Percentiles rank a stretch among this genome's conserved stretches.
Conservation (phyloP, 2,113 vertebrate genomes). For the Tyrannus savana region DNA sequence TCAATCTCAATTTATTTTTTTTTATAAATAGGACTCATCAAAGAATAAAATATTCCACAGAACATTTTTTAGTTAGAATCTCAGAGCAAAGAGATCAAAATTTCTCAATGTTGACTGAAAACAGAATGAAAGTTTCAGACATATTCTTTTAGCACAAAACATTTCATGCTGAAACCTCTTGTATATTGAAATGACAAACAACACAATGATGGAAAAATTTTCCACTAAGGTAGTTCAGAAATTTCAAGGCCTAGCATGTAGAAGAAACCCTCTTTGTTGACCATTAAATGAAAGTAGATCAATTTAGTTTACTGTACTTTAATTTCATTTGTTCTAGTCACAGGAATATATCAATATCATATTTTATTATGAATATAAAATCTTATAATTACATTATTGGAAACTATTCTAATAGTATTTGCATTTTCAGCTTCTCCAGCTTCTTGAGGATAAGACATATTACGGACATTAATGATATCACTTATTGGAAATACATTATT, state of each 20-base stretch:
- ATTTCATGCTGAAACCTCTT: neutral
- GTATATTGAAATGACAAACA: neutral
- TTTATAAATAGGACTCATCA: neutral
- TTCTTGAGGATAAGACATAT: neutral
- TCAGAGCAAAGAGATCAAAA: neutral
- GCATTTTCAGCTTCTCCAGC: neutral
- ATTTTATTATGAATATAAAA: neutral
- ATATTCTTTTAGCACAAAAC: neutral
- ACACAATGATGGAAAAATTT: neutral
- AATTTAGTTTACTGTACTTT: neutral
- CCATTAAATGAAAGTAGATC: neutral
- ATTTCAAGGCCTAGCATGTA: neutral
- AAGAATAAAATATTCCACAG: neutral
- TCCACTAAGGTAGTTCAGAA: neutral
- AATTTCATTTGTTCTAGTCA: neutral
- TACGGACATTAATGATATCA: neutral
- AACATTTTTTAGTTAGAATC: neutral
- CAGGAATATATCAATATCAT: neutral
- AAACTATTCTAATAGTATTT: neutral
- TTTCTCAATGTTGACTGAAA: neutral
- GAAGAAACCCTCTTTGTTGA: neutral
- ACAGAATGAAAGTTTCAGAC: neutral
- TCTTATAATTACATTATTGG: neutral
- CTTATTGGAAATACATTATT: neutral
- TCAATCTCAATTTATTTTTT: neutral